Conservation (phyloP, 2,113 vertebrate genomes). For the Brevimyrus niger region DNA sequence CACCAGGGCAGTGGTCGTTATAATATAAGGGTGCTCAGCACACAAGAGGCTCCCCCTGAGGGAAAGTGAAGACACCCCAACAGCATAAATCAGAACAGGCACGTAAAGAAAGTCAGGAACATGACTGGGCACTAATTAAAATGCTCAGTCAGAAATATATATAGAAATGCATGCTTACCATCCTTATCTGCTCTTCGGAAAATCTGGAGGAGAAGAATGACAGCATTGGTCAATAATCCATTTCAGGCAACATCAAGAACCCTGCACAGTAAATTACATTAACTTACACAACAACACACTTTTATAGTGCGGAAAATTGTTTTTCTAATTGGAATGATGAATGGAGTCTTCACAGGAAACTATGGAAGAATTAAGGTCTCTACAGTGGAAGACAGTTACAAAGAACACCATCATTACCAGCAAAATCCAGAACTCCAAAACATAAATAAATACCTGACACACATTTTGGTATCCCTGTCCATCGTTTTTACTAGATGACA, state of each 20-base stretch:
- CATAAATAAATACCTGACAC: not conserved
- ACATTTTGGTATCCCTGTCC: not conserved
- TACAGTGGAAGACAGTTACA: not conserved
- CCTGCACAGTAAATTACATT: not conserved
- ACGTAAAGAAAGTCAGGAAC: not conserved
- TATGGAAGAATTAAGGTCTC: not conserved
- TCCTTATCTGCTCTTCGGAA: slow-evolving; percentile 70
- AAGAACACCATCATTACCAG: not conserved
- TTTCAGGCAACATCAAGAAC: not conserved
- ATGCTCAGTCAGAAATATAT: not conserved
- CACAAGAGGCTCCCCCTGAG: not conserved
- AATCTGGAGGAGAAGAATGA: slow-evolving; percentile 46
- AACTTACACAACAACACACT: not conserved
- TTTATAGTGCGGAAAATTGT: not conserved
- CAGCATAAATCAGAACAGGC: not conserved
- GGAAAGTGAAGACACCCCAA: not conserved
- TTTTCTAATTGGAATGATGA: not conserved
- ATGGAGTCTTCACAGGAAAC: not conserved
- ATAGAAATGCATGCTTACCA: slow-evolving; percentile 47
- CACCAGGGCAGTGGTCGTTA: not conserved
- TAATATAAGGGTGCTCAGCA: not conserved
- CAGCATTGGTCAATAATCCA: not conserved
- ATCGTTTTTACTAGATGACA: not conserved
- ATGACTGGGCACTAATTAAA: not conserved
- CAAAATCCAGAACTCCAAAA: not conserved